Percentiles rank a stretch among this genome's conserved stretches.
phyloP scores from a whole-genome alignment of 2,797 vertebrate species.

The Cossypha heuglini region DNA sequence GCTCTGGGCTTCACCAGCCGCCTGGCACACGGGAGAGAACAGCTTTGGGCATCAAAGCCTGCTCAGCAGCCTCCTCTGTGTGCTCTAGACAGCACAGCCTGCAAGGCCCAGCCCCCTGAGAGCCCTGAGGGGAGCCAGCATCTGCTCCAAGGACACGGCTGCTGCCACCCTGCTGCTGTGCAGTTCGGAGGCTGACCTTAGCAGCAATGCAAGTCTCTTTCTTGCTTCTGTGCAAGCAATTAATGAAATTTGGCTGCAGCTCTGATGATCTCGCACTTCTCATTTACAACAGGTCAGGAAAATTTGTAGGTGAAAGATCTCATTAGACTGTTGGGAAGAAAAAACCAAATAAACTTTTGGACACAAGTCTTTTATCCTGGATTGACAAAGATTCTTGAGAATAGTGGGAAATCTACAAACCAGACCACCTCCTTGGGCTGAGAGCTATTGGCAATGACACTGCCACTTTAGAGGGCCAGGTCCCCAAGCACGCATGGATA shows the following conservation, averaged over 20 bases:
- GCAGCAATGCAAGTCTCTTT: background rate
- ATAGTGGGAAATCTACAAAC: background rate
- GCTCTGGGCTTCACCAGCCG: background rate
- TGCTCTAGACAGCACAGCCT: rapidly evolving
- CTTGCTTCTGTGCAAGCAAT: background rate
- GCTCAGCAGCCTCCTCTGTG: background rate
- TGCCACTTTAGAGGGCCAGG: background rate
- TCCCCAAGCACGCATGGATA: rapidly evolving
- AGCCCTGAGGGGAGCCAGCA: background rate
- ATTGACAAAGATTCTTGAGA: background rate
- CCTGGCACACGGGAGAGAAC: background rate
- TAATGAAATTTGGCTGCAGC: background rate
- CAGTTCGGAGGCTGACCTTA: background rate
- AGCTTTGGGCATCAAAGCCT: background rate
- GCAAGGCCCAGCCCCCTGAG: background rate
- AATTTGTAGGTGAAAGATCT: background rate
- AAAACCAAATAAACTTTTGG: background rate
- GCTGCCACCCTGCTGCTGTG: background rate
- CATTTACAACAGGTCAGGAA: background rate
- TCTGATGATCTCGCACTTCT: background rate
- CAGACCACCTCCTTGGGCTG: background rate
- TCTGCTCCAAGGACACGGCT: rapidly evolving
- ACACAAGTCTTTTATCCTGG: background rate
- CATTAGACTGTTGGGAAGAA: background rate
- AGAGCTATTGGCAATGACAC: background rate